Evolutionary conservation across 2,797 vertebrate genomes (phyloP), one percentile per base, ranked within the genome.

Genomic region (Lagodon rhomboides): DNA sequence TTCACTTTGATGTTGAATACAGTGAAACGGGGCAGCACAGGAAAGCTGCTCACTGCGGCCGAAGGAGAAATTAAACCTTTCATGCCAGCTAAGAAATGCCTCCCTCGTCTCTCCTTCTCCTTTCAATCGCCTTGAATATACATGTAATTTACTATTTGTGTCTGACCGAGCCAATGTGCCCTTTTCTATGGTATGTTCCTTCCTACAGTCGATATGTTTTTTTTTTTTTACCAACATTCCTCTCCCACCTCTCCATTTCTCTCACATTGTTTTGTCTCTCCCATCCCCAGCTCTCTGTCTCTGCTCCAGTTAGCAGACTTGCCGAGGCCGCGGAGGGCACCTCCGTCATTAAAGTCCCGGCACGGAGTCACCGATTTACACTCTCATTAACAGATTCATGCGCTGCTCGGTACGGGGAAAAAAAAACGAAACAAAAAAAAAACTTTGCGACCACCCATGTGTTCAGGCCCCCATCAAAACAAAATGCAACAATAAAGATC

Each of bases 1-100:
- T 90, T 91, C 76, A 84, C 92, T 94, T 94, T 93, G 93, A 94
- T 92, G 91, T 94, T 92, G 88, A 93, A 92, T 87, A 90, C 83
- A 87, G 85, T 84, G 83, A 91, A 84, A 82, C 75, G 47, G 82
- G 81, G 89, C 73, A 73, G 82, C 82, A 54, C 69, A 84, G 88
- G 84, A 86, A 87, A 85, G 83, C 91, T 73, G 82, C 86, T 84
- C 51, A 18, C 88, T 73, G 71, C 77, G 85, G 82, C 78, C 23
- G 63, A 79, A 75, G 81, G 79, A 91, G 70, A 90, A 92, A 93
- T 92, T 55, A 88, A 86, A 90, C 68, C 87, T 84, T 90, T 92
- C 78, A 86, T 90, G 73, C 76, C 41, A n/a, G 75, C 46, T 72
- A 84, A 80, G 69, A 85, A 75, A 68, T 73, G 17, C 69, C 58